Evolutionary conservation across 2,797 vertebrate genomes (phyloP).

Genomic region (Rhinichthys osculus): DNA sequence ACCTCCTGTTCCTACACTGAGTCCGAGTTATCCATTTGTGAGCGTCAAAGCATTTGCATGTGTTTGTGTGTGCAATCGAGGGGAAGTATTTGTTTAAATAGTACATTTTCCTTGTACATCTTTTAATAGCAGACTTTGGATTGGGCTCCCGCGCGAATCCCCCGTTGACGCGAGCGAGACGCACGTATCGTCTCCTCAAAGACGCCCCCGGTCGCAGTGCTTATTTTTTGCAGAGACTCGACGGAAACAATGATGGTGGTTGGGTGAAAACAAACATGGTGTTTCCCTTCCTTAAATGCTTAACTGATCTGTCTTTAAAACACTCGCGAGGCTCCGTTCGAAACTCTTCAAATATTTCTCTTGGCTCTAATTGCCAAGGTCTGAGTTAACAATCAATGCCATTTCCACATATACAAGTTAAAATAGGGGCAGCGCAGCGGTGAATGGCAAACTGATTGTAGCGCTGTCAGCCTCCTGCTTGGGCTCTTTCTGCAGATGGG

Average conservation of each 20-base stretch:
- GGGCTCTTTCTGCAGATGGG: constrained; percentile 96
- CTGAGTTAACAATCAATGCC: constrained; percentile 81
- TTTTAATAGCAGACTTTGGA: constrained; percentile 50
- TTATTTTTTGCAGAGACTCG: constrained; percentile 28
- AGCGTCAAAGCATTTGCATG: constrained; percentile 62
- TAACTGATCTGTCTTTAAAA: constrained; percentile 68
- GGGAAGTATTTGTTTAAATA: constrained; percentile 62
- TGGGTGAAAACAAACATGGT: constrained; percentile 31
- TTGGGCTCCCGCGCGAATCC: constrained; percentile 18
- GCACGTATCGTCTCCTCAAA: constrained; percentile 15
- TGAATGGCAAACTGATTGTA: constrained; percentile 99
- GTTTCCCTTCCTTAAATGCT: constrained; percentile 40
- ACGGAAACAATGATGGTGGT: constrained; percentile 21
- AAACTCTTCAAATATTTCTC: constrained; percentile 91
- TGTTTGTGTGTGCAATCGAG: constrained; percentile 60
- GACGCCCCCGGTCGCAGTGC: not conserved
- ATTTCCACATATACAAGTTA: constrained; percentile 91
- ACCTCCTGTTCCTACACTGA: constrained; percentile 85
- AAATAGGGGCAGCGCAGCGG: constrained; percentile 93
- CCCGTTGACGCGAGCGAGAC: not conserved
- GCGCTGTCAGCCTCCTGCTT: constrained; percentile 99
- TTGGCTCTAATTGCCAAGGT: constrained; percentile 92
- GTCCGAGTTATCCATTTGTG: constrained; percentile 77
- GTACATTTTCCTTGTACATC: constrained; percentile 46
- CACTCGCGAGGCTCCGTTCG: constrained; percentile 86